Base-by-base conservation (phyloP, 2,797 vertebrate species). In the Otus scops region DNA sequence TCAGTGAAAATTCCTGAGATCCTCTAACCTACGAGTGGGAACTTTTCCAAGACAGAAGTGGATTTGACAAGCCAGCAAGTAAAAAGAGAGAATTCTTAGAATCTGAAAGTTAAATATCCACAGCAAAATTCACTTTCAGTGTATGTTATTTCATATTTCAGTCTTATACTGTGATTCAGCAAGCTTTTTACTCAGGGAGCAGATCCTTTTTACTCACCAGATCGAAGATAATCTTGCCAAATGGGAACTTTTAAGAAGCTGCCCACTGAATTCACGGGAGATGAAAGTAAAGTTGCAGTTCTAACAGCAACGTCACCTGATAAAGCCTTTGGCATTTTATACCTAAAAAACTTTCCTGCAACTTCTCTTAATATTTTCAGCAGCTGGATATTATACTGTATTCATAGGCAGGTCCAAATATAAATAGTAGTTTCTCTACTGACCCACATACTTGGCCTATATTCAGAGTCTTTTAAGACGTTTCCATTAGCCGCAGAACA, bases 371-470 rank as follows among this genome's bases (percentile, higher is more conserved):
- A 36, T 59, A 51, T 89, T 96, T 94, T 92, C 89, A 96, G 74
- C 89, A 97, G 93, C 93, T 95, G 93, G 60, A 80, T 93, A 60
- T 86, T 92, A 83, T 76, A 75, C 81, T 89, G 71, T 28, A 71
- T 81, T 93, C 87, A 80, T 5, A 92, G 64, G 75, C 81, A 89
- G 79, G 41, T 92, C 93, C 82, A 94, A 96, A 89, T 75, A 93
- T 57, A 93, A 94, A 92, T 88, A 89, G 81, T 26, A 85, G 75
- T 89, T 95, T 91, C 95, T 97, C 89, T 81, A 85, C 87, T 97
- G 95, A 94, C 93, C 95, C 89, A 92, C 89, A 95, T 93, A 85
- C 76, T 97, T 96, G 94, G 93, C 95, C 92, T 88, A 89, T 61
- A 92, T 93, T 96, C 92, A 85, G 77, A 73, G 27, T 54, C 93